phyloP scores from a whole-genome alignment of 1,140 invertebrate species.

The Leptinotarsa undecemlineata region DNA sequence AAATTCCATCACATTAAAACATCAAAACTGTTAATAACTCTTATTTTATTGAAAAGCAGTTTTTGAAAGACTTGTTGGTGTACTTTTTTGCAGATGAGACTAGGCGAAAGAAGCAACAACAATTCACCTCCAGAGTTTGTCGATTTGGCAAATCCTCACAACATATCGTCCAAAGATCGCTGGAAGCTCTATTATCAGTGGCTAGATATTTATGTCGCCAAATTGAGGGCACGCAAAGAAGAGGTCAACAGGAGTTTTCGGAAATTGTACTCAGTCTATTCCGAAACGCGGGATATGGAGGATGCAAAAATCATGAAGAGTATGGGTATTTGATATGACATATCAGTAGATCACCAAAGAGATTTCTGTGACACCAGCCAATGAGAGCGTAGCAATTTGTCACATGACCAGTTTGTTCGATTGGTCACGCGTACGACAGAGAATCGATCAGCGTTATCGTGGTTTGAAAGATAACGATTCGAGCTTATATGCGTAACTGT shows the following conservation, averaged over 20 bases:
- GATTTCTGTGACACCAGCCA: too few species aligned
- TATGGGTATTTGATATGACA: slow-evolving; percentile 2
- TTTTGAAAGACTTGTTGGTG: too few species aligned
- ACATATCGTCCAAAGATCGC: slow-evolving; percentile 47
- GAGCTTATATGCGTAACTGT: too few species aligned
- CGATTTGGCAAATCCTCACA: slow-evolving; percentile 35
- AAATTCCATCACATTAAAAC: too few species aligned
- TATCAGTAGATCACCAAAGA: too few species aligned
- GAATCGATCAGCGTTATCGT: too few species aligned
- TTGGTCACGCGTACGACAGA: too few species aligned
- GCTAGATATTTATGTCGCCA: slow-evolving; percentile 50
- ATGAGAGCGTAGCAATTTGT: too few species aligned
- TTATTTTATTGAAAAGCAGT: too few species aligned
- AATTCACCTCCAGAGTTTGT: slow-evolving; percentile 32
- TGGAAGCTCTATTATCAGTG: slow-evolving; percentile 55
- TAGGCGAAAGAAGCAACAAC: neutral
- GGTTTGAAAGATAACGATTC: too few species aligned
- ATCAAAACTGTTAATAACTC: too few species aligned
- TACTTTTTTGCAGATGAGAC: slow-evolving; percentile 1
- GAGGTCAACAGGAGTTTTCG: slow-evolving; percentile 50
- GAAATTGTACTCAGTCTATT: slow-evolving; percentile 50
- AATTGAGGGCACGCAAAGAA: slow-evolving; percentile 46
- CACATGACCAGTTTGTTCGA: too few species aligned
- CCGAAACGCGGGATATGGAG: slow-evolving; percentile 50
- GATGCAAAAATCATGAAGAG: slow-evolving; percentile 53